Base-by-base conservation (phyloP, 2,113 vertebrate genomes). In the Xyrauchen texanus region DNA sequence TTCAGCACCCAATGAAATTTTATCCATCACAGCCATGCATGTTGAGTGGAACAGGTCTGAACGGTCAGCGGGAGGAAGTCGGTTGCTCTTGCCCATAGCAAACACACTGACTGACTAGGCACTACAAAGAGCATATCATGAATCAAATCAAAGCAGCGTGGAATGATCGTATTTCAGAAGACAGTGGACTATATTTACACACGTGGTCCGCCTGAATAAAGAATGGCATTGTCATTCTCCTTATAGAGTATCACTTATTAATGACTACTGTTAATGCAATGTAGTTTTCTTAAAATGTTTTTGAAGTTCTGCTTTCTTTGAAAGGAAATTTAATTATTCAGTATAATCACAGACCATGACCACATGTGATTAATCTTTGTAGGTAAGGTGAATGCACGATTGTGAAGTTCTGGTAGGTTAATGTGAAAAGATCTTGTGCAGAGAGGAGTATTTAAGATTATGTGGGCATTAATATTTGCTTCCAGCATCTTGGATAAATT, bases 11-110 rank as follows among this genome's bases (percentile, higher is more conserved):
- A 60, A 60, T 49, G 79, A 76, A 75, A 81, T 68, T 46, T 51
- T 61, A 81, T 75, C 16, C 64, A 53, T 60, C 64, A 52, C 64
- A 68, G 79, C 79, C 79, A 81, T 81, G 71, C 55, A 21, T 47
- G 46, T 60, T 12, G 61, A 57, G 77, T 13, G 1, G 21, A 34
- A 34, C 21, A 34, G 21, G 21, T 34, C 21, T 34, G 69, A 52
- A 47, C 57, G 68, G 51, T 55, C 60, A 57, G 68, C 21, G 70
- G 45, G 44, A 60, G 42, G 52, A 57, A 79, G 68, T 57, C 51
- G 16, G 7, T n/a, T 60, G 69, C 78, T 73, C 78, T 74, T 80
- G 62, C 53, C 52, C 63, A 51, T 34, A 60, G 69, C 45, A 70
- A 55, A 61, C 58, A 44, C 53, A 13, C 71, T 5, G 58, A 13